Conservation (phyloP, 2,113 vertebrate genomes). For the Pogona vitticeps region DNA sequence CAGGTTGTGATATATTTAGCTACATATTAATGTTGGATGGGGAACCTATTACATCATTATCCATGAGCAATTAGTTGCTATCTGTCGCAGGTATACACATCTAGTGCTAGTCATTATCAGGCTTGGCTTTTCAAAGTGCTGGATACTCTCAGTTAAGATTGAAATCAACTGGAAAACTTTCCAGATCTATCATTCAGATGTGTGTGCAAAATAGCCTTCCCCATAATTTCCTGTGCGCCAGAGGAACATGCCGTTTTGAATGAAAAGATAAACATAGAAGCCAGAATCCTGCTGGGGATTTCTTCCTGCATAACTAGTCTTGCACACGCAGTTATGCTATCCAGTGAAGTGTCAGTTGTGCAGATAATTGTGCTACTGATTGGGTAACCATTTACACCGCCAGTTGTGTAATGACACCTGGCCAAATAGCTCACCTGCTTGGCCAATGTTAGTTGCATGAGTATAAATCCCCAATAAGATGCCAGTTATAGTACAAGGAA, state of each 20-base stretch:
- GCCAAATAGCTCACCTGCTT: too few relatives aligned
- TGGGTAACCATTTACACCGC: too few relatives aligned
- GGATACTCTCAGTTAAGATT: constrained; percentile 23
- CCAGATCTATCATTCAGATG: constrained; percentile 20
- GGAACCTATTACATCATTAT: constrained; percentile 66
- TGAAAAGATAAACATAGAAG: background rate
- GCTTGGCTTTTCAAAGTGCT: constrained; percentile 40
- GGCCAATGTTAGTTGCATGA: too few relatives aligned
- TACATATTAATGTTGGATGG: constrained; percentile 62
- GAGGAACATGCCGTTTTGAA: background rate
- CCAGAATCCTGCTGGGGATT: too few relatives aligned
- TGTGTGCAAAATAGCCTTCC: background rate
- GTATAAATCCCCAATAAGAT: too few relatives aligned
- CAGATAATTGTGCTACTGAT: too few relatives aligned
- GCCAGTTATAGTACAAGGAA: too few relatives aligned
- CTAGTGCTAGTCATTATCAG: constrained; percentile 51
- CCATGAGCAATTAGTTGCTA: constrained; percentile 72
- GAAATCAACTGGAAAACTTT: constrained; percentile 44
- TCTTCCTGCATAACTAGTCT: too few relatives aligned
- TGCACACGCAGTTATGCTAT: too few relatives aligned
- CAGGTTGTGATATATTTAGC: constrained; percentile 67
- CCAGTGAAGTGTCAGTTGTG: too few relatives aligned
- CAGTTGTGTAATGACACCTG: too few relatives aligned
- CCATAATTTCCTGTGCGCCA: background rate
- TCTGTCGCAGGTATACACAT: constrained; percentile 53